These are phyloP conservation scores for Parapristionchus giblindavisi DNA, from an alignment of 2,888 invertebrate species.

Conservation along the genomic window DNA sequence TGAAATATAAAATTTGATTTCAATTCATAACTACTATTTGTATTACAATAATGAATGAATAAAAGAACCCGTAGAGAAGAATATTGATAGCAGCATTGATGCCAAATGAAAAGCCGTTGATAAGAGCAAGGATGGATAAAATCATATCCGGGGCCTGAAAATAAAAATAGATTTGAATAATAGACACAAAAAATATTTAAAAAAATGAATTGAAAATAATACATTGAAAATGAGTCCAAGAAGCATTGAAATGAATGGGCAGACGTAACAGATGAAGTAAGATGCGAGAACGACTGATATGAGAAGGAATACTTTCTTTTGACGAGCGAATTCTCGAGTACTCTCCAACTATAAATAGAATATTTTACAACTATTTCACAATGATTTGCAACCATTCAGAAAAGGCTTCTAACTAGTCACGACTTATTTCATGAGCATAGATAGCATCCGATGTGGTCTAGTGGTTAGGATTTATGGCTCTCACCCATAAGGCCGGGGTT, in stretches of 20 bases:
- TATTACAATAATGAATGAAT: not conserved
- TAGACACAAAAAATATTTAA: not conserved
- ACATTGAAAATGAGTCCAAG: slow-evolving; percentile 28
- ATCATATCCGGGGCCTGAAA: slow-evolving; percentile 33
- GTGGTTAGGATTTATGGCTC: slow-evolving; percentile 61
- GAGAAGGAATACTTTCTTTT: slow-evolving; percentile 34
- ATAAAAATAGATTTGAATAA: not conserved
- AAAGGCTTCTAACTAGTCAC: too few relatives aligned
- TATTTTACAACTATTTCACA: too few relatives aligned
- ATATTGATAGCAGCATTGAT: slow-evolving; percentile 36
- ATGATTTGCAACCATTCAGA: too few relatives aligned
- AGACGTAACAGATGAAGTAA: slow-evolving; percentile 39
- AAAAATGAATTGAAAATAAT: not conserved
- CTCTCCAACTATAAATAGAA: slow-evolving; percentile 22
- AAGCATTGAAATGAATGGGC: slow-evolving; percentile 20
- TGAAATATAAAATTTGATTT: too few relatives aligned
- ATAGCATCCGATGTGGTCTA: slow-evolving; percentile 53
- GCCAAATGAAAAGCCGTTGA: slow-evolving; percentile 8
- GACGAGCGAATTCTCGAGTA: slow-evolving; percentile 33
- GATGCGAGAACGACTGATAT: slow-evolving; percentile 37
- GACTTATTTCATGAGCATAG: too few relatives aligned
- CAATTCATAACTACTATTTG: too few relatives aligned
- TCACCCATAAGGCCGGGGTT: slow-evolving; percentile 62
- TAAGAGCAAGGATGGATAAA: slow-evolving; percentile 26
- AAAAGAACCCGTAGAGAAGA: slow-evolving; percentile 28